Base-by-base conservation (phyloP, 2,888 invertebrate species). In the Caenorhabditis panamensis region DNA sequence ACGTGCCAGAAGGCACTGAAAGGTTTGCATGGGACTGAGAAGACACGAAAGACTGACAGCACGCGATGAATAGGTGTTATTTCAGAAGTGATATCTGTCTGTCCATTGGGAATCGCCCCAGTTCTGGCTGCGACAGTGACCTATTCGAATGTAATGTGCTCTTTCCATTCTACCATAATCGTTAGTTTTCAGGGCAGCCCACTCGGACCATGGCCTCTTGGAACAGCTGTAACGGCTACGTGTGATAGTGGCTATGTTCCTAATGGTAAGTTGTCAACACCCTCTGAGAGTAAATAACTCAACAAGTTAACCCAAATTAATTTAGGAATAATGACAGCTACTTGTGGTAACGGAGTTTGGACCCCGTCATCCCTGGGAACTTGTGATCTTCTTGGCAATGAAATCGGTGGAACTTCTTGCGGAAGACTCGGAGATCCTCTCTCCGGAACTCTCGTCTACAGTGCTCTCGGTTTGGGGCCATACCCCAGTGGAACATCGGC, bases 401-500 rank as follows among this genome's bases (percentile, higher is more conserved):
- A 63, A 13, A n/a, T 77, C 16, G 78, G 71, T 6, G 59, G 63
- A 20, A 61, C 54, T n/a, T 41, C 73, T 0, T 81, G 81, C 53
- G 71, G 66, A 2, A 37, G 68, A 61, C 49, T 76, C 8, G 71
- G 63, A 4, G 67, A 62, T n/a, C 44, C 54, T 24, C 24, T 81
- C 4, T 69, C 54, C 0, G 81, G 81, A 49, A 76, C 81, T 24
- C 63, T 77, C 1, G 49, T 72, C 13, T 76, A 77, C 54, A 77
- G 76, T 53, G 58, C 71, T 6, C 31, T 80, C 3, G 75, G 75
- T 0, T 9, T 66, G 9, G 80, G 80, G n/a, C 75, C 80, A 18
- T 81, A 81, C 59, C 68, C 81, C n/a, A 53, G 81, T 11, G 88
- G 87, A 41, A 85, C 88, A 6, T 71, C 80, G 2, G 87, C 82